phyloP scores from a whole-genome alignment of 2,113 vertebrate species.

The Rhabdomys dilectus region DNA sequence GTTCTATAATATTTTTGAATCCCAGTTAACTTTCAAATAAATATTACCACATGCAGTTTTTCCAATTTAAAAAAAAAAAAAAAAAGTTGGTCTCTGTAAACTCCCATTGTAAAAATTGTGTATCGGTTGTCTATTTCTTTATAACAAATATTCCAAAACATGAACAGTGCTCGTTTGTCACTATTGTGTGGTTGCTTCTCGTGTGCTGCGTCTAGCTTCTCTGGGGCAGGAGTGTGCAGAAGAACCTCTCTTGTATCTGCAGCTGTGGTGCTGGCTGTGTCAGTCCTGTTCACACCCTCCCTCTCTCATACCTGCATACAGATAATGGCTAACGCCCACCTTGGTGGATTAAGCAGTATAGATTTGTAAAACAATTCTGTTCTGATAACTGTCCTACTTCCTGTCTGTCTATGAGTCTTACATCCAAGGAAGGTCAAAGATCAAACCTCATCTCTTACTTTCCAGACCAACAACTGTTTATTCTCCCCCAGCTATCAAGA shows the following conservation, averaged over 20 bases:
- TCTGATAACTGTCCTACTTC: neutral
- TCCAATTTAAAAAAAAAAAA: neutral
- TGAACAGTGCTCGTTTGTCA: neutral
- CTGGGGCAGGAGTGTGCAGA: neutral
- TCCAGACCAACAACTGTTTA: neutral
- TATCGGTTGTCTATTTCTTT: conserved; percentile 37
- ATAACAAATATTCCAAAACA: neutral
- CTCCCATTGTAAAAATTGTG: conserved; percentile 22
- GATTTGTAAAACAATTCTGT: neutral
- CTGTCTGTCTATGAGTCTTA: neutral
- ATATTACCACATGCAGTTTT: neutral
- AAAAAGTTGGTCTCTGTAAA: neutral
- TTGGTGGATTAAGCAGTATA: conserved; percentile 2
- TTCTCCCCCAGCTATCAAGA: neutral
- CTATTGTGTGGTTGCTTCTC: neutral
- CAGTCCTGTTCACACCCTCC: neutral
- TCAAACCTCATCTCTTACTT: conserved; percentile 2
- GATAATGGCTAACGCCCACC: neutral
- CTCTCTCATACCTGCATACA: neutral
- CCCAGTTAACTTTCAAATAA: conserved; percentile 52
- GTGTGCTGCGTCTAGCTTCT: neutral
- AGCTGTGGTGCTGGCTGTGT: neutral
- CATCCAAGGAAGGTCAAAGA: neutral
- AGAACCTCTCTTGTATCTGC: too few species aligned
- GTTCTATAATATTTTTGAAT: conserved; percentile 37